Conservation (phyloP, 2,888 invertebrate species). For the Disparrhopalites patrizii region DNA sequence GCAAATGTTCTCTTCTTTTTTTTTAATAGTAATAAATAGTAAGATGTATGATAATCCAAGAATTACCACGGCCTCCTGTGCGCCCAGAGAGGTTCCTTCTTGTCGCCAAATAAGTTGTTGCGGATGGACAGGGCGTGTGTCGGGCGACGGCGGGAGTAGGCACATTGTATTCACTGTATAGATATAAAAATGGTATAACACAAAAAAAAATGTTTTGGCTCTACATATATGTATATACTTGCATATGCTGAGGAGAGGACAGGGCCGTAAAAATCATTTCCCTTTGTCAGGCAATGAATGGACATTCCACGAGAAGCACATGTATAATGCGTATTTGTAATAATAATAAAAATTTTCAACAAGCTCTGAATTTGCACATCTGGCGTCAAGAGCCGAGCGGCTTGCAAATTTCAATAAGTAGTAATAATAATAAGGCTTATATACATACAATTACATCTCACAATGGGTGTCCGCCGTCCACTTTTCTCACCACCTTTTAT, state of each 20-base stretch:
- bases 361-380: slow-evolving; percentile 8
- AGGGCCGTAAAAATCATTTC: not conserved
- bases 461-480: slow-evolving; percentile 14
- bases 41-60: not conserved
- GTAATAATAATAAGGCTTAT: too few species aligned
- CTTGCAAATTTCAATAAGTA: slow-evolving; percentile 13
- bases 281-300: not conserved
- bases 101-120: slow-evolving; percentile 1
- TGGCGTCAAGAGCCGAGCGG: slow-evolving; percentile 13
- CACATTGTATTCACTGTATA: not conserved
- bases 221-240: not conserved
- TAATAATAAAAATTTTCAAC: slow-evolving; percentile 1
- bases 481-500: not conserved
- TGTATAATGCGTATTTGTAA: too few species aligned
- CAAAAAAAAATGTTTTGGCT: not conserved
- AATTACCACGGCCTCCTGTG: not conserved
- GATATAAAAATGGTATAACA: not conserved
- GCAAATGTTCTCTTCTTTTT: not conserved
- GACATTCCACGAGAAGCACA: not conserved
- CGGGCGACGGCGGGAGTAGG: not conserved
- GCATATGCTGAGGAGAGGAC: not conserved
- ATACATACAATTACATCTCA: slow-evolving; percentile 10
- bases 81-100: not conserved
- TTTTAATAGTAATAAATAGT: not conserved
- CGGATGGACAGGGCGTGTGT: not conserved